A percentile compares a stretch with the other conserved stretches of the same genome.
Evolutionary conservation across 2,888 invertebrate species (phyloP).

Genomic region (Balanococcus diminutus): DNA sequence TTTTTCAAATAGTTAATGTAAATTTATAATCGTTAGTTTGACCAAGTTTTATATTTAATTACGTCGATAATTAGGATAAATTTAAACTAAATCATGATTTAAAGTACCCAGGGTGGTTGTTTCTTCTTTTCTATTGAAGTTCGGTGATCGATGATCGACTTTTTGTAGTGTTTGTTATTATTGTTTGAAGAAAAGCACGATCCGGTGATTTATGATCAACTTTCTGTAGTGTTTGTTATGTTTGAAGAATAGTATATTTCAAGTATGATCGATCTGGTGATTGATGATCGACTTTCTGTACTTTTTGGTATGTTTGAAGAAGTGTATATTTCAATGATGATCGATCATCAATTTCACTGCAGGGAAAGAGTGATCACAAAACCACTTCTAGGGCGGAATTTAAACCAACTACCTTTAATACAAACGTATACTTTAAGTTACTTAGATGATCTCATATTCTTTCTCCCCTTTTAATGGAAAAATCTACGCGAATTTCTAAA

Average conservation of each 20-base stretch:
- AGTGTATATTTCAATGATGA: too few species aligned
- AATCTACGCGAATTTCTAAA: not conserved
- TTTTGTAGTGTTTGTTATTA: too few species aligned
- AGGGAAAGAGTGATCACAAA: too few species aligned
- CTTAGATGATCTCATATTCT: conserved; percentile 8
- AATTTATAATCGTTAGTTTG: not conserved
- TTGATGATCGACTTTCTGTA: not conserved
- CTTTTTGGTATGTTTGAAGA: too few species aligned
- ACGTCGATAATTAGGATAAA: not conserved
- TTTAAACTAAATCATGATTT: not conserved
- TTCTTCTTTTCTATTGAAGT: too few species aligned
- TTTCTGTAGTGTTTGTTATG: too few species aligned
- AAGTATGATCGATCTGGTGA: too few species aligned
- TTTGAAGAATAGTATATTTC: too few species aligned
- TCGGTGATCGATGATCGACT: not conserved
- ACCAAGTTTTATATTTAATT: conserved; percentile 13
- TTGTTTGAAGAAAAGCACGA: too few species aligned
- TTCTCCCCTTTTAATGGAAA: not conserved
- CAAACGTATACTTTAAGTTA: not conserved
- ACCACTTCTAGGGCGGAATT: not conserved
- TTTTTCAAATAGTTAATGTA: not conserved
- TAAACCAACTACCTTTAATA: not conserved
- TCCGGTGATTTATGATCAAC: too few species aligned
- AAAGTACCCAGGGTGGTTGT: not conserved
- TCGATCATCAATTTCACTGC: not conserved